phyloP scores from a whole-genome alignment of 2,797 vertebrate genomes.

The Apogon talboti region DNA sequence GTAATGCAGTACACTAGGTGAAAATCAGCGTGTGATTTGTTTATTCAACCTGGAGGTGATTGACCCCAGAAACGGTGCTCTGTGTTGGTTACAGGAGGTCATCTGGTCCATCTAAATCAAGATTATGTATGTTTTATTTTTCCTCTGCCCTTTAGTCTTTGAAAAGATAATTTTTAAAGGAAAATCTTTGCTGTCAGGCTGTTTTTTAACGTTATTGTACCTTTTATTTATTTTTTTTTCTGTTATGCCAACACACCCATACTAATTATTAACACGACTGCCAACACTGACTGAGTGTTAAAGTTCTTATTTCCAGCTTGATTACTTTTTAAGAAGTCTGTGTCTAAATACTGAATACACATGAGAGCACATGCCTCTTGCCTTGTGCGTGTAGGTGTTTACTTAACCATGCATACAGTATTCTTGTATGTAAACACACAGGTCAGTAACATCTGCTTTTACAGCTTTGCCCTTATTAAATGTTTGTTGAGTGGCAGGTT shows the following conservation, averaged over 20 bases:
- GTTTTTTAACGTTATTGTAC: no score
- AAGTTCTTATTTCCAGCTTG: conserved; percentile 21
- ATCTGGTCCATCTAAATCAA: conserved; percentile 2
- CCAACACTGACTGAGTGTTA: conserved; percentile 14
- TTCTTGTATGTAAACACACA: conserved; percentile 21
- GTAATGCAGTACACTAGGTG: conserved; percentile 1
- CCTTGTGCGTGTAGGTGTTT: conserved; percentile 31
- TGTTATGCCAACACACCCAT: conserved; percentile 13
- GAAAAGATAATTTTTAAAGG: background rate
- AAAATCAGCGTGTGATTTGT: conserved; percentile 36
- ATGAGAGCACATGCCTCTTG: background rate
- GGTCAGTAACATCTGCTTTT: conserved; percentile 35
- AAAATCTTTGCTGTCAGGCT: no score
- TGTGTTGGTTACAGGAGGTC: conserved; percentile 21
- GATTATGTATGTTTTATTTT: conserved; percentile 4
- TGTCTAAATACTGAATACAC: background rate
- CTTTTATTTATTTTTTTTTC: background rate
- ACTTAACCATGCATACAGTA: conserved; percentile 11
- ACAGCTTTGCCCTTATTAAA: background rate
- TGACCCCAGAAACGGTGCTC: conserved; percentile 38
- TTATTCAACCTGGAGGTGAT: conserved; percentile 56
- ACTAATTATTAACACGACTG: conserved; percentile 19
- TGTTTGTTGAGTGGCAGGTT: conserved; percentile 24
- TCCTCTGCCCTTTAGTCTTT: background rate
- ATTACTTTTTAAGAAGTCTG: conserved; percentile 28